Evolutionary conservation across 2,888 invertebrate species (phyloP).

Genomic region (Netelia fuscicornis): DNA sequence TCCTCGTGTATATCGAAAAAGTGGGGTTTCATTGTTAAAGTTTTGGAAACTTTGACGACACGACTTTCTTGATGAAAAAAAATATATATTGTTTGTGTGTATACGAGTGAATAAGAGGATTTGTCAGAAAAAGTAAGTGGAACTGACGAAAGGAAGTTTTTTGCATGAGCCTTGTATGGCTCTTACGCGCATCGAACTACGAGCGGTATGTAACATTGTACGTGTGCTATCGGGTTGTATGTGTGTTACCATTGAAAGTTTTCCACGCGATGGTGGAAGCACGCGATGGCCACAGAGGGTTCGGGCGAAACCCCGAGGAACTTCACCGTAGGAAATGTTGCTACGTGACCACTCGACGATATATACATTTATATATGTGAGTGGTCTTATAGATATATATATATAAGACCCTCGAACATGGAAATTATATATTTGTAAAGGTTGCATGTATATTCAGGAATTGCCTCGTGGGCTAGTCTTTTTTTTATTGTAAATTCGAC

Average conservation of each 20-base stretch:
- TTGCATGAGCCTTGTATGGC: neutral
- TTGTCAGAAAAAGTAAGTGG: constrained; percentile 40
- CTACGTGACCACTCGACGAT: constrained; percentile 52
- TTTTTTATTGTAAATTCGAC: neutral
- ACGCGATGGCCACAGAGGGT: constrained; percentile 54
- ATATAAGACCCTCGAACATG: constrained; percentile 8
- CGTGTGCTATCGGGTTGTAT: constrained; percentile 13
- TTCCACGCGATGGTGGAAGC: constrained; percentile 58
- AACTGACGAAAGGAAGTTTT: constrained; percentile 42
- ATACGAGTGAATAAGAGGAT: constrained; percentile 5
- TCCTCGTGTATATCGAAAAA: too few relatives aligned
- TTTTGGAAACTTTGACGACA: too few relatives aligned
- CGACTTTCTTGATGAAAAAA: too few relatives aligned
- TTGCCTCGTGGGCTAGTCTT: too few relatives aligned
- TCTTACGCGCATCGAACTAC: constrained; percentile 24
- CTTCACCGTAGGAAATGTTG: constrained; percentile 58
- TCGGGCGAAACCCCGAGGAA: constrained; percentile 38
- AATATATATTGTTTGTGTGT: neutral
- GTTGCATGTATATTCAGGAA: too few relatives aligned
- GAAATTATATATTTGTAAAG: too few relatives aligned
- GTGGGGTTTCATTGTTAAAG: too few relatives aligned
- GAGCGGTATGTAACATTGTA: neutral
- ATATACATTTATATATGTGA: neutral
- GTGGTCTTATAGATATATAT: neutral
- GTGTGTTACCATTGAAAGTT: constrained; percentile 49